Evolutionary conservation across 2,797 vertebrate genomes (phyloP).

Genomic region (Syngnathus rostellatus): DNA sequence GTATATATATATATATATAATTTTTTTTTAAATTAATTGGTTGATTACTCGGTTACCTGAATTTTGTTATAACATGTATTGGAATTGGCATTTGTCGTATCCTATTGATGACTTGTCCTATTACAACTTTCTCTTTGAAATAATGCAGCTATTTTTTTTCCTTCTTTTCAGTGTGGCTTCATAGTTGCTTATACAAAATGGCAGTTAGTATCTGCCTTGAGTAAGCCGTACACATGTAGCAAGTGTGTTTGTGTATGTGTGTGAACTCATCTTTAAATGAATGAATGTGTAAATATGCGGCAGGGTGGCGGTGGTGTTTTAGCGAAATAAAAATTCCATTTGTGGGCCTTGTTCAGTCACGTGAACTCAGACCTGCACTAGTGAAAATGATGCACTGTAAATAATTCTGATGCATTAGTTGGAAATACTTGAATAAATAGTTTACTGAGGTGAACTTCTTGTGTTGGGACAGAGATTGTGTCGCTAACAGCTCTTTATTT

Average conservation of each 20-base stretch:
- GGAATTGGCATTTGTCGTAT: no score
- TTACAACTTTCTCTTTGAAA: neutral
- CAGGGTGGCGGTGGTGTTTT: conserved; percentile 24
- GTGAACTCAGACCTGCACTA: conserved; percentile 66
- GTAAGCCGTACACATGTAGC: conserved; percentile 43
- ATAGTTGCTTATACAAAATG: conserved; percentile 37
- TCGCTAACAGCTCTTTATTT: neutral
- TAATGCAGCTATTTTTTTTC: neutral
- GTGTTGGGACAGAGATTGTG: conserved; percentile 1
- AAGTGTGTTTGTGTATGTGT: conserved; percentile 32
- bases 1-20: no score
- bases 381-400: conserved; percentile 67
- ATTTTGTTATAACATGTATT: no score
- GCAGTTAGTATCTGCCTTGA: conserved; percentile 48
- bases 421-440: conserved; percentile 74
- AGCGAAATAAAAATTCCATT: conserved; percentile 49
- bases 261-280: conserved; percentile 30
- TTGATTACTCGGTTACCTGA: no score
- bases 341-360: conserved; percentile 52
- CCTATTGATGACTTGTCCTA: no score
- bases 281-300: conserved; percentile 22
- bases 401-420: conserved; percentile 54
- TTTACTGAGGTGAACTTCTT: conserved; percentile 41
- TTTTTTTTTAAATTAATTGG: no score
- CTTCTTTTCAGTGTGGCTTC: neutral